Percentiles rank a stretch among this genome's conserved stretches.
phyloP scores from a whole-genome alignment of 2,113 vertebrate species.

The Pelvicachromis taeniatus region DNA sequence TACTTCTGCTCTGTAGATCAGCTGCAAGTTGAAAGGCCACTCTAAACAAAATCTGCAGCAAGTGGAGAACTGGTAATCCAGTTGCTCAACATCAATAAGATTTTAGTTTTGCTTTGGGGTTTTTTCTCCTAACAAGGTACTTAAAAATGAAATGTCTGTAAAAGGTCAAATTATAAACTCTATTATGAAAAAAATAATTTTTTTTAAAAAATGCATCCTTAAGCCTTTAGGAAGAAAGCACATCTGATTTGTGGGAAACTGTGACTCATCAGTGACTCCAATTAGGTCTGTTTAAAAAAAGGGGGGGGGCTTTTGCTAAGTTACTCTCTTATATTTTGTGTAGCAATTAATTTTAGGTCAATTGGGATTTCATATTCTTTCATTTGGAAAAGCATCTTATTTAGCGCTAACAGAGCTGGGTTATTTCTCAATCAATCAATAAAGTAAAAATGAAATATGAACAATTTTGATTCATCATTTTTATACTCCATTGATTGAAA shows the following conservation, averaged over 20 bases:
- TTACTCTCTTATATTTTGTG: neutral
- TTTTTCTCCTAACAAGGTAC: neutral
- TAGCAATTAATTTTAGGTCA: neutral
- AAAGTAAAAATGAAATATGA: neutral
- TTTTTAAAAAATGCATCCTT: neutral
- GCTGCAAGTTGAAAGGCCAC: neutral
- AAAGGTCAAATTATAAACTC: neutral
- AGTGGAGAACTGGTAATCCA: neutral
- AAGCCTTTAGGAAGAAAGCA: neutral
- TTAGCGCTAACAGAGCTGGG: neutral
- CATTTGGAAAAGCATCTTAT: neutral
- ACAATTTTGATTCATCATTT: neutral
- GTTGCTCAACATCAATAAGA: neutral
- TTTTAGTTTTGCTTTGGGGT: neutral
- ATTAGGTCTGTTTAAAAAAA: neutral
- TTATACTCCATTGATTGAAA: neutral
- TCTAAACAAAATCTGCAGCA: neutral
- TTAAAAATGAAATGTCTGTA: neutral
- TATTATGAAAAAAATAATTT: neutral
- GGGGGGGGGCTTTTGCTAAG: neutral
- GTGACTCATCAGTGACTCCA: neutral
- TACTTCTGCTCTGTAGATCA: neutral
- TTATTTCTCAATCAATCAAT: neutral
- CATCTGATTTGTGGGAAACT: neutral
- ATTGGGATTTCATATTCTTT: neutral